Percentiles rank a stretch among this genome's conserved stretches.
Conservation (phyloP, 2,888 invertebrate genomes). For the Platynereis dumerilii region DNA sequence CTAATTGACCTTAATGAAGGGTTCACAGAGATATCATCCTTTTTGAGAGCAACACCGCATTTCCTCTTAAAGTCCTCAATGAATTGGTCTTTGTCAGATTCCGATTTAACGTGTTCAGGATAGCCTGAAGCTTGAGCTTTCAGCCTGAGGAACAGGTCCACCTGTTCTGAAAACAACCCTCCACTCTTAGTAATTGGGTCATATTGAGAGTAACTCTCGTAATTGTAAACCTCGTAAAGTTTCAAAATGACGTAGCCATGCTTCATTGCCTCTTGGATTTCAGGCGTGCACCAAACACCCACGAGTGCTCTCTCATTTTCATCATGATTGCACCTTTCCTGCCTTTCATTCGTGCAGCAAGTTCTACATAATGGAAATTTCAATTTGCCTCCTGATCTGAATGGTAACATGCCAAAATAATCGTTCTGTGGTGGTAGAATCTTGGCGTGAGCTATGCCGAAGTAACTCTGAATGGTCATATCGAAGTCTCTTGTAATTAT, state of each 20-base stretch:
- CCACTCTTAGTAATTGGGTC: constrained; percentile 23
- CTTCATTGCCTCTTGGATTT: constrained; percentile 50
- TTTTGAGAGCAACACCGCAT: constrained; percentile 5
- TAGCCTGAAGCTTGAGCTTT: constrained; percentile 41
- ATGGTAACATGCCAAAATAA: constrained; percentile 52
- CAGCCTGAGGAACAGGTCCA: constrained; percentile 46
- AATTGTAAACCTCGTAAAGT: constrained; percentile 32
- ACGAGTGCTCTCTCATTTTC: constrained; percentile 40
- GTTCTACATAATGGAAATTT: constrained; percentile 56
- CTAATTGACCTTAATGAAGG: background rate
- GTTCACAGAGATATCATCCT: constrained; percentile 12
- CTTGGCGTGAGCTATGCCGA: constrained; percentile 44
- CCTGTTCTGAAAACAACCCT: constrained; percentile 51
- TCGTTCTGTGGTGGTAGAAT: constrained; percentile 44
- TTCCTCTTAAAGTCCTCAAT: constrained; percentile 27
- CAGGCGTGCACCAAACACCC: constrained; percentile 57
- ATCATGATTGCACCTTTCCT: background rate
- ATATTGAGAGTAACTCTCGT: constrained; percentile 21
- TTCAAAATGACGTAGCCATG: constrained; percentile 52
- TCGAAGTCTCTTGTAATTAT: constrained; percentile 12
- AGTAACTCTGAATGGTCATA: constrained; percentile 41
- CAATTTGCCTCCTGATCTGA: constrained; percentile 45
- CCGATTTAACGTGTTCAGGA: background rate
- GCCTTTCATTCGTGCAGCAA: constrained; percentile 38
- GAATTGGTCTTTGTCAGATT: constrained; percentile 28